Evolutionary conservation across 2,113 vertebrate species (phyloP).

Genomic region (Nanger granti): DNA sequence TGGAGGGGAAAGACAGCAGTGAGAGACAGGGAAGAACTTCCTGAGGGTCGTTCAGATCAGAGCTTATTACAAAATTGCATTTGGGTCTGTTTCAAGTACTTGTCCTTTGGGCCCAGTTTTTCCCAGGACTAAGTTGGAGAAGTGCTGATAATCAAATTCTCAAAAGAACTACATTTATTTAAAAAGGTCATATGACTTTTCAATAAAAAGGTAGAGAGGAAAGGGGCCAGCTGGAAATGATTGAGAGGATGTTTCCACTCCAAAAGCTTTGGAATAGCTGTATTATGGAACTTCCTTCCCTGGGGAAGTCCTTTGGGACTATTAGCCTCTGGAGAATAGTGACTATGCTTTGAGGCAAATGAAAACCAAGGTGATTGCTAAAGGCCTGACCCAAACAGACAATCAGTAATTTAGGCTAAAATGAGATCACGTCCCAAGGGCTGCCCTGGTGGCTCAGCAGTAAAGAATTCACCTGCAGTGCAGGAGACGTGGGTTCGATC

Average conservation of each 20-base stretch:
- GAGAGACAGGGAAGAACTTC: not conserved
- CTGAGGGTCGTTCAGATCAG: not conserved
- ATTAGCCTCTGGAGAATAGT: not conserved
- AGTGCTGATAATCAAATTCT: not conserved
- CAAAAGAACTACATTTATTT: not conserved
- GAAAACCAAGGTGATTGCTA: not conserved
- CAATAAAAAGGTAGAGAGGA: not conserved
- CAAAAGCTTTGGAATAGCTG: not conserved
- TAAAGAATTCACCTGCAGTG: not conserved
- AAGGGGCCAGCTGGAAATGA: not conserved
- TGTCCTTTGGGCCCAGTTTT: not conserved
- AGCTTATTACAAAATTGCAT: not conserved
- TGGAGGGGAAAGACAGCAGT: not conserved
- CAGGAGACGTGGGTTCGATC: not conserved
- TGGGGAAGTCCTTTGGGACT: not conserved
- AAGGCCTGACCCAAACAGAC: not conserved
- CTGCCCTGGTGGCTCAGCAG: not conserved
- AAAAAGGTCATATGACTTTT: not conserved
- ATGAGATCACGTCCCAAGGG: not conserved
- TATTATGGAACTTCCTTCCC: not conserved
- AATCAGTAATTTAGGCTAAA: not conserved
- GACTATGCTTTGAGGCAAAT: not conserved
- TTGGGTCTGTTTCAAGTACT: not conserved
- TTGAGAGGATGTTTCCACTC: not conserved
- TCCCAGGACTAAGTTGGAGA: not conserved